Conservation (phyloP, 1,140 invertebrate genomes). For the Oryctes rhinoceros region DNA sequence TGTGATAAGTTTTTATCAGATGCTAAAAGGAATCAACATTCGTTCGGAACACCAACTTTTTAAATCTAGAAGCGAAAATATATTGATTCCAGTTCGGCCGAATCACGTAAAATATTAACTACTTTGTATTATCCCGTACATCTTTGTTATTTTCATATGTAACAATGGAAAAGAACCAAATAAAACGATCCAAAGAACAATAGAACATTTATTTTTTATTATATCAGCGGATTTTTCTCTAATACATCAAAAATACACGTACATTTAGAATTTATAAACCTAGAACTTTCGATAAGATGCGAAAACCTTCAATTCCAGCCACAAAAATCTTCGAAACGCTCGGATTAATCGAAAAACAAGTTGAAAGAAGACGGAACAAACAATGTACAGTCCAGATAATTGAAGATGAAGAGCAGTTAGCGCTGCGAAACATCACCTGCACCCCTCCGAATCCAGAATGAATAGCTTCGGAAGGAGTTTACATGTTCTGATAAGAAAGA, state of each 20-base stretch:
- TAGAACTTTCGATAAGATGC: not conserved
- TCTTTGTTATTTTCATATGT: not conserved
- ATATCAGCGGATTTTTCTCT: not conserved
- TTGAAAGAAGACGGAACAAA: no score
- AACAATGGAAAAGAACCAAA: not conserved
- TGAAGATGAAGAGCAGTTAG: not conserved
- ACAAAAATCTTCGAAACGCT: not conserved
- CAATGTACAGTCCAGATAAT: no score
- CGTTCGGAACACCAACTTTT: conserved; percentile 6
- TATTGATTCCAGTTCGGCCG: not conserved
- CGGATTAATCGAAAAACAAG: not conserved
- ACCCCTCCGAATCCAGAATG: not conserved
- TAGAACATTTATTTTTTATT: conserved; percentile 20
- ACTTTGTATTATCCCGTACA: not conserved
- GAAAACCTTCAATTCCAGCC: conserved; percentile 4
- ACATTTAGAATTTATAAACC: conserved; percentile 6
- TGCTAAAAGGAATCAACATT: conserved; percentile 12
- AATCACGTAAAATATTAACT: not conserved
- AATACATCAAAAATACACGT: conserved; percentile 13
- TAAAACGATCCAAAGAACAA: conserved; percentile 18
- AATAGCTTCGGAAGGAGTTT: not conserved
- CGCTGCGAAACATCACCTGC: not conserved
- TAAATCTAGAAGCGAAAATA: conserved; percentile 16
- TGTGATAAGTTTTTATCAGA: conserved; percentile 35
- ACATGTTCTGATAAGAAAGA: not conserved